Evolutionary conservation across 2,888 invertebrate species (phyloP).

Genomic region (Chymomyza fuscimana): DNA sequence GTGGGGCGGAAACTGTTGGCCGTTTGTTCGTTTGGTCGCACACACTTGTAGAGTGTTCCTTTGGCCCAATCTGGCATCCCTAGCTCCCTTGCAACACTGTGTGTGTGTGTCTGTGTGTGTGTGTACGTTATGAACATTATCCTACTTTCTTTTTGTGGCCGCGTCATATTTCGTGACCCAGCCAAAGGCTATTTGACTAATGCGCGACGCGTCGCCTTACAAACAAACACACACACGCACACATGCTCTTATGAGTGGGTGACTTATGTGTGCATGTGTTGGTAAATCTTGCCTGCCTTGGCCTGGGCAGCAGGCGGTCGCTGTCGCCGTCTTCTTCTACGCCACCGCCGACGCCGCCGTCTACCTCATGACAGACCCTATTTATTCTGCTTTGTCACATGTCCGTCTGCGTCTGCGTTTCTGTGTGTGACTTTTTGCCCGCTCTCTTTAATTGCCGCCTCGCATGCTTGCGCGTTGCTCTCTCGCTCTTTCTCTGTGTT

Average conservation of each 20-base stretch:
- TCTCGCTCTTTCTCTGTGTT: constrained; percentile 7
- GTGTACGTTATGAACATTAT: constrained; percentile 42
- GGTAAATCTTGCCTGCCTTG: constrained; percentile 51
- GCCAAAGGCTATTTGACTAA: constrained; percentile 36
- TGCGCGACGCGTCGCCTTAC: constrained; percentile 40
- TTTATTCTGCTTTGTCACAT: constrained; percentile 61
- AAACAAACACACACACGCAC: neutral
- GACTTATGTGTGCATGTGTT: constrained; percentile 20
- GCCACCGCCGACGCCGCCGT: constrained; percentile 33
- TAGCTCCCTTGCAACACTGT: constrained; percentile 16
- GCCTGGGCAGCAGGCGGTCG: constrained; percentile 20
- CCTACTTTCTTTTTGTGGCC: constrained; percentile 62
- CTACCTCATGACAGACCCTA: constrained; percentile 64
- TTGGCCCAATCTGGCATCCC: constrained; percentile 44
- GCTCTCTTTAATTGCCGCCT: constrained; percentile 64
- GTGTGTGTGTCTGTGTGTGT: neutral
- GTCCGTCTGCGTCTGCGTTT: neutral
- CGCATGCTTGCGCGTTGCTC: constrained; percentile 39
- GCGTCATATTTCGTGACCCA: constrained; percentile 45
- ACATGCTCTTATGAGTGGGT: constrained; percentile 48
- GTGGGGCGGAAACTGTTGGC: constrained; percentile 8
- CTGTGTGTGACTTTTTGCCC: constrained; percentile 49
- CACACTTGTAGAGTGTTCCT: constrained; percentile 60
- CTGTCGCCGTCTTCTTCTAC: neutral
- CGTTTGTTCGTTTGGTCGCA: constrained; percentile 27